Conservation (phyloP, 2,113 vertebrate species). For the Oryzias curvinotus region DNA sequence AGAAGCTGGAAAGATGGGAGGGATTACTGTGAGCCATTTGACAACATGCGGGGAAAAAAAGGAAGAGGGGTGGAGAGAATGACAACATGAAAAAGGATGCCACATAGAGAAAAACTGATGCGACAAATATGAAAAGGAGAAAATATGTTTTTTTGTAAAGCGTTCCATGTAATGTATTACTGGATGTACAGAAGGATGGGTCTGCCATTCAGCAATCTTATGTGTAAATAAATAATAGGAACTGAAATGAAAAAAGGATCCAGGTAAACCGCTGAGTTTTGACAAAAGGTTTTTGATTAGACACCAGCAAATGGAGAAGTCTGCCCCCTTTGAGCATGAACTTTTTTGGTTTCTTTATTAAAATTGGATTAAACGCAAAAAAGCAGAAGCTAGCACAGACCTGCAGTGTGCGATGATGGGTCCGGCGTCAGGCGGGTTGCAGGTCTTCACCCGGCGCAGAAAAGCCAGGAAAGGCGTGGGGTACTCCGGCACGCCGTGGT, state of each 20-base stretch:
- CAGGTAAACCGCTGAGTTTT: conserved; percentile 3
- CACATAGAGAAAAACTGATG: conserved; percentile 45
- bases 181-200: conserved; percentile 9
- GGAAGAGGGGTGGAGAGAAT: conserved; percentile 35
- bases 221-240: conserved; percentile 2
- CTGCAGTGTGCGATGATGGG: conserved; percentile 98
- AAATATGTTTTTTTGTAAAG: conserved; percentile 35
- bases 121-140: conserved; percentile 38
- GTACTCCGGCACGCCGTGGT: conserved; percentile 95
- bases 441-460: conserved; percentile 94
- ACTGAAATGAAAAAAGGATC: background rate
- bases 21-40: conserved; percentile 61
- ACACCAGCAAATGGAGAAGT: background rate
- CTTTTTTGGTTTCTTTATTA: background rate
- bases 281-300: conserved; percentile 1
- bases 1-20: conserved; percentile 49
- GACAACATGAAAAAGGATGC: conserved; percentile 35
- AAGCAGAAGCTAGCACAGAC: conserved; percentile 60
- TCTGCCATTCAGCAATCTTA: conserved; percentile 13
- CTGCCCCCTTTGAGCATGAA: background rate
- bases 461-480: conserved; percentile 97
- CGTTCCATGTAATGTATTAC: conserved; percentile 37
- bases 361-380: background rate
- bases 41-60: conserved; percentile 12
- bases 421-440: conserved; percentile 93